Evolutionary conservation across 2,888 invertebrate genomes (phyloP).

Genomic region (Seira ritae): DNA sequence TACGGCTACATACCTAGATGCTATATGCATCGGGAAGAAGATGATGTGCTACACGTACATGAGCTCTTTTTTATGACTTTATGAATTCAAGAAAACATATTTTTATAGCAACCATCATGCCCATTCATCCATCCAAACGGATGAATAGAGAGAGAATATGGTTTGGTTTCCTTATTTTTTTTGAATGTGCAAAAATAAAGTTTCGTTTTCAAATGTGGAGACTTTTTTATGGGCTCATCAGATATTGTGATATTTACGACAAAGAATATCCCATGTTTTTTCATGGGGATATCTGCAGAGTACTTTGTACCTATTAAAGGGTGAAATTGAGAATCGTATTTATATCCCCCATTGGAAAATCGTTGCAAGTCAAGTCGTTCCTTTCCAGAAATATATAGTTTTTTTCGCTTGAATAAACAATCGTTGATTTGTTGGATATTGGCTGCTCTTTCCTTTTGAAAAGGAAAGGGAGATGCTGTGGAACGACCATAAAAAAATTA

Average conservation of each 20-base stretch:
- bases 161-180: neutral
- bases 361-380: slow-evolving; percentile 47
- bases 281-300: slow-evolving; percentile 25
- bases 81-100: slow-evolving; percentile 60
- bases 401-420: slow-evolving; percentile 64
- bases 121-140: slow-evolving; percentile 46
- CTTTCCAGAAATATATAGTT: slow-evolving; percentile 52
- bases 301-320: slow-evolving; percentile 43
- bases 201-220: slow-evolving; percentile 17
- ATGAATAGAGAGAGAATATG: too few relatives aligned
- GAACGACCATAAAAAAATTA: neutral
- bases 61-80: slow-evolving; percentile 63
- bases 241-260: slow-evolving; percentile 63
- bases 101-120: slow-evolving; percentile 27
- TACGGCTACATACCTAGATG: neutral
- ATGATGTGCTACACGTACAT: slow-evolving; percentile 50
- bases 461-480: too few relatives aligned
- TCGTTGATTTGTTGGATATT: slow-evolving; percentile 46
- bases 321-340: slow-evolving; percentile 15
- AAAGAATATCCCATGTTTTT: slow-evolving; percentile 40
- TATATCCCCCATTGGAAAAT: too few relatives aligned
- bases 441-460: slow-evolving; percentile 13
- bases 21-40: neutral
- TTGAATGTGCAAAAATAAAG: slow-evolving; percentile 39
- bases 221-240: slow-evolving; percentile 56